A percentile compares a stretch with the other conserved stretches of the same genome.
Evolutionary conservation across 2,113 vertebrate species (phyloP).

Genomic region (Caranx melampygus): DNA sequence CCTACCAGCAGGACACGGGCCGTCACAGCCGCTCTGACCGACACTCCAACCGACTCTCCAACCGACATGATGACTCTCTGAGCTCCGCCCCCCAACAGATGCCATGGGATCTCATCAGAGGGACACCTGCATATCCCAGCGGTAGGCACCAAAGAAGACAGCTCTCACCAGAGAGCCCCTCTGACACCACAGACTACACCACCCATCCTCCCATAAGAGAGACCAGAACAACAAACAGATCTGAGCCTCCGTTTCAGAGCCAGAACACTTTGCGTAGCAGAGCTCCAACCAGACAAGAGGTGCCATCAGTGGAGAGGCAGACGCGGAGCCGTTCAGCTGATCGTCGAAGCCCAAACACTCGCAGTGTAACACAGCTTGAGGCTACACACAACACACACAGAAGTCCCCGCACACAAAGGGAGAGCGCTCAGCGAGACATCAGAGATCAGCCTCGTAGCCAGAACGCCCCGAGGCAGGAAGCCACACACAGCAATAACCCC

Average conservation of each 20-base stretch:
- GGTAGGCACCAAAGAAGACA: slow-evolving; percentile 23
- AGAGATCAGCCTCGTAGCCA: slow-evolving; percentile 51
- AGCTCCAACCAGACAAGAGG: slow-evolving; percentile 39
- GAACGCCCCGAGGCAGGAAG: slow-evolving; percentile 62
- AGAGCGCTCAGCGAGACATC: slow-evolving; percentile 50
- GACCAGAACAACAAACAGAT: slow-evolving; percentile 13
- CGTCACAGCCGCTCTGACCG: slow-evolving; percentile 9
- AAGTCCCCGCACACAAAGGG: slow-evolving; percentile 50
- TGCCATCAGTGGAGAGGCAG: slow-evolving; percentile 18
- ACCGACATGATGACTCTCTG: background rate
- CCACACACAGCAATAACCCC: slow-evolving; percentile 55
- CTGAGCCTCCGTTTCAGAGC: slow-evolving; percentile 13
- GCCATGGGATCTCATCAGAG: slow-evolving; percentile 80
- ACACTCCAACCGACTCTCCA: slow-evolving; percentile 24
- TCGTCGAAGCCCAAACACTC: slow-evolving; percentile 21
- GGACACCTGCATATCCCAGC: slow-evolving; percentile 80
- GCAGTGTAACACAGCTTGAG: slow-evolving; percentile 38
- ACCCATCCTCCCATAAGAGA: slow-evolving; percentile 29
- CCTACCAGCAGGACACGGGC: slow-evolving; percentile 49
- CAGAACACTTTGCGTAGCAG: slow-evolving; percentile 12
- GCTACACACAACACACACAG: slow-evolving; percentile 43
- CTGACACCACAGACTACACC: slow-evolving; percentile 56
- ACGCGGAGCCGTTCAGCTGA: slow-evolving; percentile 33
- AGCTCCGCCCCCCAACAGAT: slow-evolving; percentile 49
- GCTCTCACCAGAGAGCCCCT: background rate